Evolutionary conservation across 2,888 invertebrate species (phyloP).

Genomic region (Meteorus cinctellus): DNA sequence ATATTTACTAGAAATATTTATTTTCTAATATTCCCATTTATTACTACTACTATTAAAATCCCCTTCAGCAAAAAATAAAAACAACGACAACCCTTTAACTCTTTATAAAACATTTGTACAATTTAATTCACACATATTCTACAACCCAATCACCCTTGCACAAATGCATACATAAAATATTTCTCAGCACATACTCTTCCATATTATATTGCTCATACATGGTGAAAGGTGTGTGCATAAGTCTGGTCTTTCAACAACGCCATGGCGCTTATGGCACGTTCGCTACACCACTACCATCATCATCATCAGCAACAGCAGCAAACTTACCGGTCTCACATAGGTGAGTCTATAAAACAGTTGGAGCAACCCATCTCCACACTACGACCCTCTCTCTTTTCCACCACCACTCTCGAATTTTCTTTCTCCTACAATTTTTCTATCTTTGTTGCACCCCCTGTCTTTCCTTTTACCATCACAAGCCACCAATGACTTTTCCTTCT

Average conservation of each 20-base stretch:
- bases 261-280: slow-evolving; percentile 25
- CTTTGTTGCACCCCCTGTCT: slow-evolving; percentile 4
- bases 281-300: background rate
- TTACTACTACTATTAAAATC: too few species aligned
- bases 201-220: background rate
- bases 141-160: too few species aligned
- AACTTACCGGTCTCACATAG: background rate
- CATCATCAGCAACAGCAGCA: background rate
- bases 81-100: too few species aligned
- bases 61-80: too few species aligned
- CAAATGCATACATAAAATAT: background rate
- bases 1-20: too few species aligned
- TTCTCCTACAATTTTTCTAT: slow-evolving; percentile 28
- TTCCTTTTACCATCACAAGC: slow-evolving; percentile 22
- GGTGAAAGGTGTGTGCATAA: slow-evolving; percentile 27
- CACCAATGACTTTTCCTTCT: slow-evolving; percentile 18
- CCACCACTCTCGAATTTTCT: slow-evolving; percentile 31
- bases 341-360: background rate
- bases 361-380: background rate
- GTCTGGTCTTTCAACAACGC: slow-evolving; percentile 7
- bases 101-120: too few species aligned
- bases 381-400: slow-evolving; percentile 29
- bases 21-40: too few species aligned
- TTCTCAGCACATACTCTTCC: background rate
- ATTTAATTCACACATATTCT: too few species aligned